These are phyloP conservation scores for Lottia scabra DNA, from an alignment of 2,888 invertebrate species.

Conservation along the genomic window DNA sequence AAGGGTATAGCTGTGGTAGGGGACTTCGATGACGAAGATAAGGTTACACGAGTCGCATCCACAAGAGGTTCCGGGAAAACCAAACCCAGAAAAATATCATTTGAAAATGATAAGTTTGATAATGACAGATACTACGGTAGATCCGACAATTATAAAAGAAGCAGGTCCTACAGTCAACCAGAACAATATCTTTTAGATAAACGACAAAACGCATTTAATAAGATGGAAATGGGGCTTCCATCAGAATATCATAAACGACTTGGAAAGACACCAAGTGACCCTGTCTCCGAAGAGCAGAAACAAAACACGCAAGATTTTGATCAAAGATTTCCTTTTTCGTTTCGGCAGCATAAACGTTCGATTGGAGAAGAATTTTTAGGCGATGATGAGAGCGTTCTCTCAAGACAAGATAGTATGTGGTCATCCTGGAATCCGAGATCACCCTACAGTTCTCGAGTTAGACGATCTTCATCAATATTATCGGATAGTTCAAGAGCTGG, in stretches of 20 bases:
- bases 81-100: not conserved
- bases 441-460: conserved; percentile 5
- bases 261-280: not conserved
- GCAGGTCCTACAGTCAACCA: not conserved
- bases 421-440: conserved; percentile 7
- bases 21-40: not conserved
- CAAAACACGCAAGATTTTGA: no score
- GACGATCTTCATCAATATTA: not conserved
- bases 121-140: not conserved
- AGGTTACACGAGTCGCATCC: not conserved
- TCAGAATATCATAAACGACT: not conserved
- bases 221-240: not conserved
- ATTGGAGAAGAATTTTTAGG: not conserved
- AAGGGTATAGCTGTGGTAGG: not conserved
- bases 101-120: not conserved
- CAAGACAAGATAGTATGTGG: not conserved
- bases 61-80: not conserved
- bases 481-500: conserved; percentile 8
- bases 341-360: not conserved
- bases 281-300: not conserved
- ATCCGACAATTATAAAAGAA: not conserved
- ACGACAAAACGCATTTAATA: not conserved
- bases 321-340: no score
- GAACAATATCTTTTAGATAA: not conserved
- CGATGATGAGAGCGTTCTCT: not conserved